Evolutionary conservation across 2,797 vertebrate genomes (phyloP).

Genomic region (Phataginus tricuspis): DNA sequence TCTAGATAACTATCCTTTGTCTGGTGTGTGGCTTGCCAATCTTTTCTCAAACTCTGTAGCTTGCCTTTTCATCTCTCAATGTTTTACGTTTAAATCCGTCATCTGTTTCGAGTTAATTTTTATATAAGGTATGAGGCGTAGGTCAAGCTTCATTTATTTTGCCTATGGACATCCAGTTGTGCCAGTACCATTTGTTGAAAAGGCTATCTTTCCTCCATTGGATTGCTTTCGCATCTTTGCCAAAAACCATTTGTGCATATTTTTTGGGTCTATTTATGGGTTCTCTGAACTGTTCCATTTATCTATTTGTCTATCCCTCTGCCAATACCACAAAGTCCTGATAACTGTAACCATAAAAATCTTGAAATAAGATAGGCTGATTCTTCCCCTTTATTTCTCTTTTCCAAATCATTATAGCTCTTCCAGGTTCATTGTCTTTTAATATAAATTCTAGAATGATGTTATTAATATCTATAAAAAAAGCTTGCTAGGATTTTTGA

Average conservation of each 20-base stretch:
- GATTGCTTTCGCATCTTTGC: background rate
- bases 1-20: background rate
- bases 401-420: background rate
- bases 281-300: background rate
- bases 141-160: background rate
- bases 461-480: background rate
- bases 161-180: background rate
- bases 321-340: background rate
- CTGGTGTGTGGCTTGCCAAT: background rate
- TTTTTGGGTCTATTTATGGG: background rate
- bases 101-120: slow-evolving; percentile 11
- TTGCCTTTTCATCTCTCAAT: background rate
- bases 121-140: background rate
- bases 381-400: background rate
- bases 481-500: background rate
- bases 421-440: background rate
- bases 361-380: slow-evolving; percentile 9
- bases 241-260: background rate
- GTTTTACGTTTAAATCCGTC: background rate
- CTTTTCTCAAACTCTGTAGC: background rate
- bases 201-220: background rate
- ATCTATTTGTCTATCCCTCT: background rate
- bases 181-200: background rate
- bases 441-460: background rate
- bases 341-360: background rate